Evolutionary conservation across 2,888 invertebrate genomes (phyloP).

Genomic region (Ectemnius continuus): DNA sequence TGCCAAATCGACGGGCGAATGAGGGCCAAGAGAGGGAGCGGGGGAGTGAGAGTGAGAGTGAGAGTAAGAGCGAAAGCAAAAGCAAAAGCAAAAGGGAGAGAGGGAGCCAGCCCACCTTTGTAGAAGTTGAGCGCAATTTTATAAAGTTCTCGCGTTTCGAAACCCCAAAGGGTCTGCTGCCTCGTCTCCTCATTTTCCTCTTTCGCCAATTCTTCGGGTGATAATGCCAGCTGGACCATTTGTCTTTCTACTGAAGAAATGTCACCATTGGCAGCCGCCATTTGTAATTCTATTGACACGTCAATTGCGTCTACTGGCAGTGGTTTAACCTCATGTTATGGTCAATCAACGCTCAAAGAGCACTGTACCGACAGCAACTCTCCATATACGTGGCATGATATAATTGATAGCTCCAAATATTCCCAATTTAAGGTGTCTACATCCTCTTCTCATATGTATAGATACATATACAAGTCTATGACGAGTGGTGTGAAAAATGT

Average conservation of each 20-base stretch:
- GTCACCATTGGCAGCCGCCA: conserved; percentile 70
- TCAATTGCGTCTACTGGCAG: conserved; percentile 46
- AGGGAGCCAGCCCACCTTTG: conserved; percentile 85
- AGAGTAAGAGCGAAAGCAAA: too few relatives aligned
- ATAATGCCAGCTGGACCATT: conserved; percentile 64
- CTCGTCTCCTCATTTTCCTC: conserved; percentile 59
- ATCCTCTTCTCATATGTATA: too few relatives aligned
- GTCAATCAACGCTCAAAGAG: not conserved
- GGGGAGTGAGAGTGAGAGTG: too few relatives aligned
- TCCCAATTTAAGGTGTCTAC: too few relatives aligned
- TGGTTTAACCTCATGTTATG: not conserved
- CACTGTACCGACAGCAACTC: too few relatives aligned
- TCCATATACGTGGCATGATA: too few relatives aligned
- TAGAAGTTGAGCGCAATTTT: conserved; percentile 94
- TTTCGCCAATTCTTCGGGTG: conserved; percentile 47
- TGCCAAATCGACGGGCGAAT: too few relatives aligned
- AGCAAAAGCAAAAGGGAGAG: too few relatives aligned
- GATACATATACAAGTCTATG: too few relatives aligned
- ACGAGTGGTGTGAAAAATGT: too few relatives aligned
- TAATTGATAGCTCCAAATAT: too few relatives aligned
- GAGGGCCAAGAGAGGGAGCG: too few relatives aligned
- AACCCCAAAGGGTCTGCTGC: conserved; percentile 75
- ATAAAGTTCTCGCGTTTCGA: conserved; percentile 86
- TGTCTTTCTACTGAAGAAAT: conserved; percentile 64
- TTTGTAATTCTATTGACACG: conserved; percentile 70